Conservation (phyloP, 2,113 vertebrate genomes). For the rat (Rattus norvegicus) region DNA sequence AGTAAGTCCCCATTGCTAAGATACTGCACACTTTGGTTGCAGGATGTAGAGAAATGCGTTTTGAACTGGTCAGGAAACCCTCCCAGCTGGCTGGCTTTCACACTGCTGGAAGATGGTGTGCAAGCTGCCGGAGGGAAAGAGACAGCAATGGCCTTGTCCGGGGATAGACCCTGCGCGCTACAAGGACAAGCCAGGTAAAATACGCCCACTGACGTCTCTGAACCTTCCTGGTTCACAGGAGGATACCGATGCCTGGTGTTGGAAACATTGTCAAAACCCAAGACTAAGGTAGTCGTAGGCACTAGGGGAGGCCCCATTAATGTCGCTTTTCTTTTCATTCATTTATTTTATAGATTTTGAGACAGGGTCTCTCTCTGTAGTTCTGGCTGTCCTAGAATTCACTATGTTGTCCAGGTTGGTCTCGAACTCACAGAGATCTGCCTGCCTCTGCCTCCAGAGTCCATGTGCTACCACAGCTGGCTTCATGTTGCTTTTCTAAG, state of each 20-base stretch:
- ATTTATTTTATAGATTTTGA: too few relatives aligned
- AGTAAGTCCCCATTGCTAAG: not conserved
- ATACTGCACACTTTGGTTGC: not conserved
- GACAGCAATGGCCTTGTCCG: not conserved
- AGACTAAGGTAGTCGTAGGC: not conserved
- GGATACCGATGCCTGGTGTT: not conserved
- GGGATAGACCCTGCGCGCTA: not conserved
- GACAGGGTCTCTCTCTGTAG: not conserved
- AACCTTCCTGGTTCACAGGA: not conserved
- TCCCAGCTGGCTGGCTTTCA: not conserved
- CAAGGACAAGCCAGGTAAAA: not conserved
- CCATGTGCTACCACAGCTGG: too few relatives aligned
- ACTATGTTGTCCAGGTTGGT: not conserved
- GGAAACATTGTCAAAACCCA: not conserved
- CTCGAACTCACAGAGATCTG: not conserved
- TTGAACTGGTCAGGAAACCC: not conserved
- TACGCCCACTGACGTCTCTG: not conserved
- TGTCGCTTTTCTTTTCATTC: not conserved
- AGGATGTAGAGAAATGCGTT: not conserved
- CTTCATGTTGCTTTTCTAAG: not conserved
- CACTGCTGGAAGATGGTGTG: not conserved
- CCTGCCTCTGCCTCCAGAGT: not conserved
- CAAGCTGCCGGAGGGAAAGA: not conserved
- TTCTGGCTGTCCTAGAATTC: not conserved
- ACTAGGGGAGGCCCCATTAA: not conserved